Evolutionary conservation across 2,888 invertebrate species (phyloP), one percentile per base, ranked within the genome.

Genomic region (Camptogramma bilineatum): DNA sequence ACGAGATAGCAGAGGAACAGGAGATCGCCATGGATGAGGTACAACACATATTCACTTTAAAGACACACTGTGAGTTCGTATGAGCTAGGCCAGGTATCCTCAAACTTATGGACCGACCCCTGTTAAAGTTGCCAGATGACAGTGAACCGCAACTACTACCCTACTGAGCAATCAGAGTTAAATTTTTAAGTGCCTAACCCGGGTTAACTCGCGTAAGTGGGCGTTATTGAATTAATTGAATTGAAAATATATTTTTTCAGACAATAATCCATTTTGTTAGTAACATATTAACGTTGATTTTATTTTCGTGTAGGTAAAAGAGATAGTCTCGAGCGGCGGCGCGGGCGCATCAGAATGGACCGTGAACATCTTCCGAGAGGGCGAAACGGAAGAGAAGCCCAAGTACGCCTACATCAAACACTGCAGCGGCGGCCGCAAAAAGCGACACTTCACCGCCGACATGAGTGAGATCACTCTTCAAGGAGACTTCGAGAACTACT

Each of bases 1-100:
- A 91, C 61, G 92, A 92, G 67, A 93, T 93, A n/a, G 93, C 91
- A 0, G 91, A 92, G 21, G 93, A 93, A 57, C 92, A 93, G 58
- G 93, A 93, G 66, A 92, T 93, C 3, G 77, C 85, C 0, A 91
- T 91, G 91, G 92, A 93, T 10, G 92, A 91, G 39, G 66, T 66
- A 53, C 8, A 10, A 34, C 13, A 28, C 5, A n/a, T n/a, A n/a
- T n/a, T n/a, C n/a, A n/a, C n/a, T n/a, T n/a, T n/a, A n/a, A n/a
- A n/a, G n/a, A n/a, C n/a, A n/a, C n/a, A n/a, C n/a, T n/a, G n/a
- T n/a, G n/a, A n/a, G n/a, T n/a, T n/a, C n/a, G n/a, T n/a, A n/a
- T n/a, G n/a, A n/a, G n/a, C n/a, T n/a, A n/a, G n/a, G n/a, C n/a
- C n/a, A n/a, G n/a, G n/a, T n/a, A n/a, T n/a, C n/a, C n/a, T n/a